Evolutionary conservation across 2,888 invertebrate species (phyloP).

Genomic region (Cactoblastis cactorum): DNA sequence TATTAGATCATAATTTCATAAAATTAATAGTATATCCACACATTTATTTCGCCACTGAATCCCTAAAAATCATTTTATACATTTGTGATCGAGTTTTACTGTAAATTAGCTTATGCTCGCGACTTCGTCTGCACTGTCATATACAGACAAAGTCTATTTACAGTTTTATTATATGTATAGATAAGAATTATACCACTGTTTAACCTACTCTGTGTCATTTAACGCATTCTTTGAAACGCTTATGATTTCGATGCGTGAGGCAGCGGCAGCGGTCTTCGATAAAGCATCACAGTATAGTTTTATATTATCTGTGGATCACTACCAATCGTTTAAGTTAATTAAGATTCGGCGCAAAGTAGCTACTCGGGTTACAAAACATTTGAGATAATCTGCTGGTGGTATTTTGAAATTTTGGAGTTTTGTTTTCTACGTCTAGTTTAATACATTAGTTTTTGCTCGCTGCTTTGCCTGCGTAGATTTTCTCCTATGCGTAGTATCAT

Average conservation of each 20-base stretch:
- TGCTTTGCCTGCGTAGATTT: background rate
- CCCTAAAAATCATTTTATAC: too few relatives aligned
- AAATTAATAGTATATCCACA: too few relatives aligned
- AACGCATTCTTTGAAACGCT: constrained; percentile 70
- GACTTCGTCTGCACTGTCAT: too few relatives aligned
- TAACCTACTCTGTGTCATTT: constrained; percentile 12
- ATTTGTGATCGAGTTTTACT: too few relatives aligned
- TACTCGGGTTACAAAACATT: constrained; percentile 26
- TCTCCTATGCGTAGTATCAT: too few relatives aligned
- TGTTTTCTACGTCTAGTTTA: background rate
- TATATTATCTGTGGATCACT: constrained; percentile 11
- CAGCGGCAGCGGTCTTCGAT: constrained; percentile 50
- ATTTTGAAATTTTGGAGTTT: background rate
- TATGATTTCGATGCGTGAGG: constrained; percentile 76
- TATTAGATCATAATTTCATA: too few relatives aligned
- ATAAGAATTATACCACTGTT: background rate
- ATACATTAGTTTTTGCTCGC: background rate
- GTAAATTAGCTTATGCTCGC: too few relatives aligned
- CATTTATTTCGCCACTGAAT: too few relatives aligned
- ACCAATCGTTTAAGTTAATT: constrained; percentile 58
- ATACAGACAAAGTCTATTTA: too few relatives aligned
- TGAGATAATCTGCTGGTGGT: constrained; percentile 3
- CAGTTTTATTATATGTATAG: background rate
- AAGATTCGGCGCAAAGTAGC: constrained; percentile 49
- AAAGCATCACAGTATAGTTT: constrained; percentile 24